Evolutionary conservation across 2,797 vertebrate genomes (phyloP), one percentile per base, ranked within the genome.

Genomic region (Pogonophryne albipinna): DNA sequence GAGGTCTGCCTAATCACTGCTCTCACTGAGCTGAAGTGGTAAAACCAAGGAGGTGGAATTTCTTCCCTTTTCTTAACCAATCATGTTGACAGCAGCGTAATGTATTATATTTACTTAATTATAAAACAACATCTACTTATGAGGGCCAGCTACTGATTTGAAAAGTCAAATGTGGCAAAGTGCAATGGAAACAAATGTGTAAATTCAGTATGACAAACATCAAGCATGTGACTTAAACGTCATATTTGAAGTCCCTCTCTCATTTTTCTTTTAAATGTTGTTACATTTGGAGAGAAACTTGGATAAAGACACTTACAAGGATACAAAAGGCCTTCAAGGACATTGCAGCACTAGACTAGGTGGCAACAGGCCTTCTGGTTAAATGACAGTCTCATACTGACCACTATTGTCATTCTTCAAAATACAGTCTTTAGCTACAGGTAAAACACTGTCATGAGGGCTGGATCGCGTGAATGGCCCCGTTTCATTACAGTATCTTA

Each of bases 1-100:
- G 77, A 79, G 86, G 78, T 75, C 47, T 20, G 61, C 6, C 23
- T 85, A 84, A 84, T 79, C 68, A 73, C 77, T 8, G 72, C 73
- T 82, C 64, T 87, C 50, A 38, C 68, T 15, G 51, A 71, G 50
- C 50, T 17, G 7, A 66, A 74, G 51, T 55, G 42, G 56, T 65
- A 50, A 78, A 79, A 45, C 42, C 13, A 61, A 34, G 66, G n/a
- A 45, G 10, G 58, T 71, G 64, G 70, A 81, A 75, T 83, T 61
- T 38, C 9, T 53, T 56, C 1, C 3, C 52, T 58, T 23, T 61
- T 83, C 55, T 55, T 61, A 75, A 56, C 17, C 31, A 34, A 62
- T 66, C 31, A 14, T 1, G 12, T 59, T 23, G 1, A 81, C 12
- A 62, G 34, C 1, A 16, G 34, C 20, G 52, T 15, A 42, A 16